Base-by-base conservation (phyloP, 2,888 invertebrate genomes). In the Hemithea aestivaria region DNA sequence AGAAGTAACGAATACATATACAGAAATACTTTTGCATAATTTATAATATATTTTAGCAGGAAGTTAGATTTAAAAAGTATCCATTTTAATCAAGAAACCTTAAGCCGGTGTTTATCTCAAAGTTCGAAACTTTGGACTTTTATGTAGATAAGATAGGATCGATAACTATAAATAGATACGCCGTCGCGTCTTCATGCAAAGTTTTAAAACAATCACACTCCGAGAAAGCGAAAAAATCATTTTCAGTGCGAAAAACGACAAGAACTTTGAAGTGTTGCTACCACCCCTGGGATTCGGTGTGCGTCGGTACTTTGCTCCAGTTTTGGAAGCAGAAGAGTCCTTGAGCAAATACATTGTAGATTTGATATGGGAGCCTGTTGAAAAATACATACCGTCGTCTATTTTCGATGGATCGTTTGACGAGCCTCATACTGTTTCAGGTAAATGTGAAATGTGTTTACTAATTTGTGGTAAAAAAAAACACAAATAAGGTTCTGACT, bases 171-270 rank as follows among this genome's bases (percentile, higher is more conserved):
- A n/a, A n/a, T n/a, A n/a, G n/a, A n/a, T n/a, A n/a, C n/a, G n/a
- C n/a, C n/a, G n/a, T n/a, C n/a, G n/a, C n/a, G n/a, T 6, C 16
- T 26, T 11, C 20, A 9, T 9, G 6, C 20, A 16, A 20, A 26
- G 10, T 9, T 9, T 24, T 6, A 5, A 9, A 9, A 33, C 10
- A 20, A 9, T 20, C 25, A 25, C 26, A 8, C 31, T 10, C 8
- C 7, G 23, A 31, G 28, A 25, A 20, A 10, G 7, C 10, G 12
- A 25, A 12, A 33, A 20, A 21, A 37, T 37, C 10, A 39, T 24
- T 47, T 43, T 50, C 40, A 84, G 83, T 48, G 72, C 73, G 0
- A 84, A 75, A 55, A 64, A 49, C 30, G 80, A 77, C 34, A 75
- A 69, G 39, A 54, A 46, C 30, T 22, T 47, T 1, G 68, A 72